Conservation (phyloP, 2,797 vertebrate genomes). For the Neosalanx taihuensis region DNA sequence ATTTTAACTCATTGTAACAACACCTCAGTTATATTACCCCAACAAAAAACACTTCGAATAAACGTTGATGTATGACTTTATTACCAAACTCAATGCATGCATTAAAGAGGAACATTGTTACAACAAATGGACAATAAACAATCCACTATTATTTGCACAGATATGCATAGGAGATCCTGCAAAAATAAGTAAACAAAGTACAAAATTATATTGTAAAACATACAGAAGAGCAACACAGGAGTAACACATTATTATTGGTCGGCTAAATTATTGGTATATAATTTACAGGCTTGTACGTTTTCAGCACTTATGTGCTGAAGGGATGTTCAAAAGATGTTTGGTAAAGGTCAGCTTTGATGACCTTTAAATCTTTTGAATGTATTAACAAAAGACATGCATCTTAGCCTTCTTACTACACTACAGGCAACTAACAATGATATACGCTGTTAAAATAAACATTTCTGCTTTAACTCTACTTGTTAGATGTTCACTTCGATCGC, state of each 20-base stretch:
- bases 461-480: neutral
- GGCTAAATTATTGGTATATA: constrained; percentile 10
- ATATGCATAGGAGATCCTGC: constrained; percentile 75
- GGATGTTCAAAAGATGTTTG: constrained; percentile 41
- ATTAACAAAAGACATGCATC: constrained; percentile 19
- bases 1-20: neutral
- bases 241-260: constrained; percentile 39
- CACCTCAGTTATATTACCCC: neutral
- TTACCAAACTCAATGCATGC: constrained; percentile 82
- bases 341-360: constrained; percentile 50
- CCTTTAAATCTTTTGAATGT: constrained; percentile 20
- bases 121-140: constrained; percentile 67
- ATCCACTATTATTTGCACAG: constrained; percentile 55
- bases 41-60: neutral
- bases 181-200: constrained; percentile 80
- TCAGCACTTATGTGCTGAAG: constrained; percentile 70
- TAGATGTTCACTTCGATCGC: constrained; percentile 1
- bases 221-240: constrained; percentile 73
- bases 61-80: constrained; percentile 60
- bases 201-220: constrained; percentile 72
- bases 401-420: constrained; percentile 38
- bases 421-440: constrained; percentile 32
- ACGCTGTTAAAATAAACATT: neutral
- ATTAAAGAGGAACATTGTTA: constrained; percentile 65
- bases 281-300: constrained; percentile 59